Conservation (phyloP, 2,888 invertebrate genomes). For the Lasioglossum oenotherae region DNA sequence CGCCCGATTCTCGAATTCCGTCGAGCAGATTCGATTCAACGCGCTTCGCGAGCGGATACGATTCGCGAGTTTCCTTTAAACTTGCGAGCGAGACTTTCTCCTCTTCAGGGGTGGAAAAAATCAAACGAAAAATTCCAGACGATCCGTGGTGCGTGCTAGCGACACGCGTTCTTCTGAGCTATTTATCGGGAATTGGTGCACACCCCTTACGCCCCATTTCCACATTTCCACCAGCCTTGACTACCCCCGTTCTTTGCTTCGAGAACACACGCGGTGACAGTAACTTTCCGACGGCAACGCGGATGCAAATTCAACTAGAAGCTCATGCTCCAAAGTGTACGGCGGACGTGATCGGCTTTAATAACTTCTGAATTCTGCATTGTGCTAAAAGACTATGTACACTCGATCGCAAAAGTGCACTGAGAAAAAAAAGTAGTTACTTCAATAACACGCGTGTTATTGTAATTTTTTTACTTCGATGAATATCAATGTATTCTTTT, state of each 20-base stretch:
- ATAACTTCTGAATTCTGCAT: constrained; percentile 4
- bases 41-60: background rate
- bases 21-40: constrained; percentile 44
- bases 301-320: constrained; percentile 5
- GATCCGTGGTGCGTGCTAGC: constrained; percentile 30
- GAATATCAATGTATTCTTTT: no score
- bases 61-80: background rate
- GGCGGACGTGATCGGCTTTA: constrained; percentile 3
- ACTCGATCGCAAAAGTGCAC: background rate
- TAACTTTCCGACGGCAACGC: constrained; percentile 11
- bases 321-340: background rate
- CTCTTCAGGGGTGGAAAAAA: constrained; percentile 9
- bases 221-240: background rate
- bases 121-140: constrained; percentile 68
- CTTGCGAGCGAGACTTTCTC: constrained; percentile 15
- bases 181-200: constrained; percentile 60
- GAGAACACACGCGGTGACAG: background rate
- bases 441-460: no score
- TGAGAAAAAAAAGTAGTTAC: no score
- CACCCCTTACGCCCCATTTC: constrained; percentile 37
- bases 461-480: no score
- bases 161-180: constrained; percentile 57
- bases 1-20: constrained; percentile 1
- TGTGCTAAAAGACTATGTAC: background rate
- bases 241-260: background rate